These are phyloP conservation scores for Eucera pruinosa DNA, from an alignment of 2,888 invertebrate species.

Conservation along the genomic window DNA sequence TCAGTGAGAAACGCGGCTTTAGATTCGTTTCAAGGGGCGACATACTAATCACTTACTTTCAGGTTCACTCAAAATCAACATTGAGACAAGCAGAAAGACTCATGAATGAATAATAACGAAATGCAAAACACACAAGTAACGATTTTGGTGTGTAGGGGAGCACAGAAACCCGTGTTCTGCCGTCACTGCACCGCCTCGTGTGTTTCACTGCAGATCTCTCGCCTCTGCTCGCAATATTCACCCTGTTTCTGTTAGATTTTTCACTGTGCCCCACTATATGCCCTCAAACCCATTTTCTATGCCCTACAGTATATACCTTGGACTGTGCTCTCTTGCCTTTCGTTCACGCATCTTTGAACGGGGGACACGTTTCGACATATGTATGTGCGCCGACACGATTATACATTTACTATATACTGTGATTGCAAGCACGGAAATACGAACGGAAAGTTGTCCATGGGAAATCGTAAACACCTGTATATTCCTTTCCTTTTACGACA, in stretches of 20 bases:
- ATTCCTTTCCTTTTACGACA: neutral
- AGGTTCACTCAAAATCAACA: conserved; percentile 73
- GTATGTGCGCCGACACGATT: conserved; percentile 51
- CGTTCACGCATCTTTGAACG: conserved; percentile 61
- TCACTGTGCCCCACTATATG: conserved; percentile 19
- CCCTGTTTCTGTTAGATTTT: conserved; percentile 64
- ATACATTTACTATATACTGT: conserved; percentile 42
- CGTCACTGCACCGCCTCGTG: conserved; percentile 80
- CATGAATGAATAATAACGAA: conserved; percentile 38
- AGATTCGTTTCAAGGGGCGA: conserved; percentile 26
- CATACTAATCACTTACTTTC: conserved; percentile 77
- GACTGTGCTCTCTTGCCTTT: conserved; percentile 70
- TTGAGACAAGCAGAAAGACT: conserved; percentile 67
- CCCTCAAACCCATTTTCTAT: neutral
- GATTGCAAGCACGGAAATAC: conserved; percentile 35
- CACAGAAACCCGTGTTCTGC: conserved; percentile 76
- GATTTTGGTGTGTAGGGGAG: conserved; percentile 76
- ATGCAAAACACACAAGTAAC: conserved; percentile 56
- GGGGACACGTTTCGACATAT: conserved; percentile 60
- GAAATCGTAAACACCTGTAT: neutral
- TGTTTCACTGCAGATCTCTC: conserved; percentile 73
- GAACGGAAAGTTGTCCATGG: conserved; percentile 9
- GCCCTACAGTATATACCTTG: conserved; percentile 1
- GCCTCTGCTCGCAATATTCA: conserved; percentile 71
- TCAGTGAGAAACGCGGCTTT: neutral